Base-by-base conservation (phyloP, 2,888 invertebrate genomes). In the Drosophila infuscata region DNA sequence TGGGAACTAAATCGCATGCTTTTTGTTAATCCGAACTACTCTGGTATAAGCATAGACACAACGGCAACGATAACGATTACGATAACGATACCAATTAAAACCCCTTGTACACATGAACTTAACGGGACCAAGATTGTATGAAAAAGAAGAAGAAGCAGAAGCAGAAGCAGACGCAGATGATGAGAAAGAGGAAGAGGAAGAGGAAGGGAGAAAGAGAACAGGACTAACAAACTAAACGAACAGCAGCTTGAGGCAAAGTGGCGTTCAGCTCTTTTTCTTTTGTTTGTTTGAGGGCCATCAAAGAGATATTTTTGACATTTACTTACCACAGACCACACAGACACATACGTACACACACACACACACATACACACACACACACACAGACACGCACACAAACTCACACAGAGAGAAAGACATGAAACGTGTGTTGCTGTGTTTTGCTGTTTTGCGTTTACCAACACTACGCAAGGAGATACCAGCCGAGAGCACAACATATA, bases 291-390 rank as follows among this genome's bases (percentile, higher is more conserved):
- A 78, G 78, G 59, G 62, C 73, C 82, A 78, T 81, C 78, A 81
- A 77, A 65, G 68, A 29, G 78, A 81, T 82, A 81, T 78, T 77
- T 78, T 81, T 30, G 69, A 77, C 76, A 77, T 76, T 80, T 75
- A 70, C 76, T 75, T 79, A 69, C 80, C 77, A 56, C 77, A 79
- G 43, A 61, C 51, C 30, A 49, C 38, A 49, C 43, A 57, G 35
- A 46, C 63, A 29, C 35, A n/a, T n/a, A n/a, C n/a, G n/a, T n/a
- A n/a, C n/a, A 56, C 11, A 57, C 32, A 66, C 58, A 29, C 38
- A 59, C 58, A 53, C 36, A 46, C 7, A 46, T 7, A 46, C 15
- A 20, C n/a, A 54, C 58, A 54, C 30, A 43, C 51, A 41, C 9
- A 41, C 17, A 41, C 9, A n/a, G 0, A 41, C n/a, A 58, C 58